A percentile compares a stretch with the other conserved stretches of the same genome.
Evolutionary conservation across 2,113 vertebrate species (phyloP).

Genomic region (Microtus montanus): DNA sequence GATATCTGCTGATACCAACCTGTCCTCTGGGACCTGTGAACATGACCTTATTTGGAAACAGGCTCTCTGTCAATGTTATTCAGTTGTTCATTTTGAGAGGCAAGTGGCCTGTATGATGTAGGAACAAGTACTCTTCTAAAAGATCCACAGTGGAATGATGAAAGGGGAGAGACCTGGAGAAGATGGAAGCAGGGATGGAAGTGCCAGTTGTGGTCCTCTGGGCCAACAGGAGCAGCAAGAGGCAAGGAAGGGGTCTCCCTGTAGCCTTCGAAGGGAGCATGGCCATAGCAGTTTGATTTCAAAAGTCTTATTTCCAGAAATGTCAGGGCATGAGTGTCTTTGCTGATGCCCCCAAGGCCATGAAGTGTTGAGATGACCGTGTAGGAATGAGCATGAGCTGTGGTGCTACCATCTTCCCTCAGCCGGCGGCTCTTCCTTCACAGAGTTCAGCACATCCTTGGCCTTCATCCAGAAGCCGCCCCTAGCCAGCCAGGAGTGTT

Average conservation of each 20-base stretch:
- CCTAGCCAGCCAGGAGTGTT: neutral
- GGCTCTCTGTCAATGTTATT: neutral
- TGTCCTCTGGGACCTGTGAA: neutral
- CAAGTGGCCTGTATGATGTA: neutral
- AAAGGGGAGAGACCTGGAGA: neutral
- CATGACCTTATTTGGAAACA: neutral
- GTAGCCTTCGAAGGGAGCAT: rapidly evolving
- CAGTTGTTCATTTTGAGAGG: neutral
- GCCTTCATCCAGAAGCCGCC: neutral
- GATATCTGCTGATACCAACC: neutral
- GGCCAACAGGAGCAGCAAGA: neutral
- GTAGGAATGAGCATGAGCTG: neutral
- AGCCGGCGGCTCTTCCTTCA: neutral
- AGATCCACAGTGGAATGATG: neutral
- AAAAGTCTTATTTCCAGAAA: neutral
- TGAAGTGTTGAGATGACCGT: no score
- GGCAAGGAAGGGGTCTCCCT: neutral
- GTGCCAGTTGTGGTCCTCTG: neutral
- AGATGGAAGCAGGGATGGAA: neutral
- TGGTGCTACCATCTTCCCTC: neutral
- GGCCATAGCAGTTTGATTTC: neutral
- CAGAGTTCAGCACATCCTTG: neutral
- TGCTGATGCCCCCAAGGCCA: no score
- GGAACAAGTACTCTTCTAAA: neutral
- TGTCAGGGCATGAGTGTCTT: neutral